A percentile compares a stretch with the other conserved stretches of the same genome.
phyloP scores from a whole-genome alignment of 92 coral and sea anemone genomes.

The Pocillopora meandrina region DNA sequence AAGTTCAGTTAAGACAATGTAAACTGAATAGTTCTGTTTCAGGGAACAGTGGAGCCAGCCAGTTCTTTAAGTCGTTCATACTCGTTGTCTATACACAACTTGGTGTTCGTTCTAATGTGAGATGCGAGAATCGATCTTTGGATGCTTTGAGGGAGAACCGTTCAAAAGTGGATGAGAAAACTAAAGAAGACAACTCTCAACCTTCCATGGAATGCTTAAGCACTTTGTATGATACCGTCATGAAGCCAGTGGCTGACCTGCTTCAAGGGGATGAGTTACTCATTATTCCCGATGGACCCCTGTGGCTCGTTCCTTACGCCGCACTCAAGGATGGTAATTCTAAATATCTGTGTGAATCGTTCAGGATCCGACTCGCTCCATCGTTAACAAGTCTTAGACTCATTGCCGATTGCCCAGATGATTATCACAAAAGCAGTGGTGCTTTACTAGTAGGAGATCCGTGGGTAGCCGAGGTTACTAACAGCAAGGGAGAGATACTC shows the following conservation, averaged over 20 bases:
- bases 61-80: neutral
- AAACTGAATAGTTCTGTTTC: neutral
- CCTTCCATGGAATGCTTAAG: neutral
- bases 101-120: neutral
- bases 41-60: neutral
- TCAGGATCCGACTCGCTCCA: neutral
- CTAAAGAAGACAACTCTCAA: neutral
- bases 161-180: neutral
- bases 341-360: neutral
- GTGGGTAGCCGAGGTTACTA: slow-evolving; percentile 1
- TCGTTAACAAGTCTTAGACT: neutral
- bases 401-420: neutral
- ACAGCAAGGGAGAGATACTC: neutral
- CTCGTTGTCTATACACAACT: neutral
- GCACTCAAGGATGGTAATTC: neutral
- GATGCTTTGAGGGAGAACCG: neutral
- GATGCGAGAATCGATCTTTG: slow-evolving; percentile 10
- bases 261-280: neutral
- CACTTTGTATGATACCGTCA: neutral
- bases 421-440: neutral
- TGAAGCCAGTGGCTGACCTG: neutral
- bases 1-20: neutral
- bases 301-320: slow-evolving; percentile 8
- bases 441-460: slow-evolving; percentile 2
- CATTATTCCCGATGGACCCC: neutral